Conservation (phyloP, 2,888 invertebrate genomes). For the Chymomyza caudatula region DNA sequence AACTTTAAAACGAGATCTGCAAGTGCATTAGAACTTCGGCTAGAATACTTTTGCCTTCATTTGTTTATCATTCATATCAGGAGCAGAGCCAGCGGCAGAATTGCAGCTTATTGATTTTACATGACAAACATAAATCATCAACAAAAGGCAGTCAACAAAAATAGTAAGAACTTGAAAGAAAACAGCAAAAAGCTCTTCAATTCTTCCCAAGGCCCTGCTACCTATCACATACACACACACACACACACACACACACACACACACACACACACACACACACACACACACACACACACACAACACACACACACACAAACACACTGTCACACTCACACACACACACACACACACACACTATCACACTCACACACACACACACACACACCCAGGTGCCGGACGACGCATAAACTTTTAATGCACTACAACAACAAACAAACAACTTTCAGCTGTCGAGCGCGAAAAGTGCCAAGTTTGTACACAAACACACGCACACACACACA, state of each 20-base stretch:
- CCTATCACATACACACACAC: background rate
- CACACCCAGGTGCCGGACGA: background rate
- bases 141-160: background rate
- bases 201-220: background rate
- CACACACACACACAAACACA: too few relatives aligned
- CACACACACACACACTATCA: too few relatives aligned
- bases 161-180: background rate
- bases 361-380: too few relatives aligned
- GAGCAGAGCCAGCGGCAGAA: background rate
- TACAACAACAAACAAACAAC: constrained; percentile 45
- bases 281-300: too few relatives aligned
- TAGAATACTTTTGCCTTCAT: background rate
- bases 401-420: constrained; percentile 54
- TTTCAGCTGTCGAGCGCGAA: background rate
- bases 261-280: too few relatives aligned
- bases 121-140: background rate
- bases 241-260: too few relatives aligned
- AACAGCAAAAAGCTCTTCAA: background rate
- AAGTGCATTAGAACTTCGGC: too few relatives aligned
- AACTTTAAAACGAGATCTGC: too few relatives aligned
- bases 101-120: background rate
- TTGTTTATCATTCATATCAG: background rate
- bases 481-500: background rate
- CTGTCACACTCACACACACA: background rate
- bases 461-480: constrained; percentile 39